A percentile compares a stretch with the other conserved stretches of the same genome.
Conservation (phyloP, 2,113 vertebrate species). For the Bagarius yarrelli region DNA sequence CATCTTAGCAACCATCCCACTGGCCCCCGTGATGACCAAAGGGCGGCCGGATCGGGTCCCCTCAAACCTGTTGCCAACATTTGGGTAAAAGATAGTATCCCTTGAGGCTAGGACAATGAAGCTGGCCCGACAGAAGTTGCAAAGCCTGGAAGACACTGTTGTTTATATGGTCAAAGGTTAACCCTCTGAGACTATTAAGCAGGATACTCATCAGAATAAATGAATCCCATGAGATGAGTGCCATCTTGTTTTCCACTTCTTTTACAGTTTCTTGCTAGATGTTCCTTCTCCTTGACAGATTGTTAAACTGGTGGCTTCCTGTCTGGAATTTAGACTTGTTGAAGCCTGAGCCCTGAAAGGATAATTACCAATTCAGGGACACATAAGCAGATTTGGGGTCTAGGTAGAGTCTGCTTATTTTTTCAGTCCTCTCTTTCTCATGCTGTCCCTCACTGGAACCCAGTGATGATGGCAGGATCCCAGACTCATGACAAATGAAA, state of each 20-base stretch:
- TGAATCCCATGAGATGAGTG: background rate
- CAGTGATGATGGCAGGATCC: constrained; percentile 11
- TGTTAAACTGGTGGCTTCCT: constrained; percentile 17
- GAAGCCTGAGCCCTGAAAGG: constrained; percentile 38
- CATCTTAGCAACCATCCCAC: constrained; percentile 48
- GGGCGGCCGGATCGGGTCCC: constrained; percentile 27
- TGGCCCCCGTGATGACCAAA: constrained; percentile 38
- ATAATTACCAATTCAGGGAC: constrained; percentile 45
- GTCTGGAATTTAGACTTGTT: constrained; percentile 11
- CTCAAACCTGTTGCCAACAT: constrained; percentile 21
- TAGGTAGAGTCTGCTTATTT: constrained; percentile 31
- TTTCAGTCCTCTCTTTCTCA: background rate
- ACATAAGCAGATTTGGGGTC: constrained; percentile 16
- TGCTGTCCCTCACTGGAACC: constrained; percentile 31
- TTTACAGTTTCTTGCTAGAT: background rate
- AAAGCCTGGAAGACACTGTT: constrained; percentile 26
- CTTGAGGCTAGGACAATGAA: constrained; percentile 26
- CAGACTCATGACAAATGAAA: constrained; percentile 17
- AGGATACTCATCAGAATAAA: constrained; percentile 1
- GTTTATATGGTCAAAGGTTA: constrained; percentile 32
- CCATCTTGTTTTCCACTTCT: constrained; percentile 2
- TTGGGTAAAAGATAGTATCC: constrained; percentile 32
- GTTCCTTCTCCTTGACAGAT: background rate
- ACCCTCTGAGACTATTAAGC: background rate
- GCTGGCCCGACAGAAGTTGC: background rate